phyloP scores from a whole-genome alignment of 1,140 invertebrate species.

The Lamellibrachia luymesi region DNA sequence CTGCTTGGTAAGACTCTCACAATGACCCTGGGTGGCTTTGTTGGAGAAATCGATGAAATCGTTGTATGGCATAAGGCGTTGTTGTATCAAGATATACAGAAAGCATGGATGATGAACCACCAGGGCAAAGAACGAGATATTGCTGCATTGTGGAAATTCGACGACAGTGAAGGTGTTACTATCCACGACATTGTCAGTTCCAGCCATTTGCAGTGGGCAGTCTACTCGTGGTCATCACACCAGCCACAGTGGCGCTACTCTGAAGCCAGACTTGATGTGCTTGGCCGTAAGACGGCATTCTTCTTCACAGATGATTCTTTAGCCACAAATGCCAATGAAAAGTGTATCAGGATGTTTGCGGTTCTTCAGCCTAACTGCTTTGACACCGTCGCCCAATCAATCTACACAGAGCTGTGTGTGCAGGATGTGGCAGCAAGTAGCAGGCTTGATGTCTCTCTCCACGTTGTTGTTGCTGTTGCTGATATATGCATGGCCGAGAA shows the following conservation, averaged over 20 bases:
- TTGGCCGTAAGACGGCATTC: slow-evolving; percentile 12
- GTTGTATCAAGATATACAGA: slow-evolving; percentile 22
- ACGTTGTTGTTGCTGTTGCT: background rate
- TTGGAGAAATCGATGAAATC: slow-evolving; percentile 37
- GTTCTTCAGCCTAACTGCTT: slow-evolving; percentile 16
- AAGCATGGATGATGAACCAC: slow-evolving; percentile 32
- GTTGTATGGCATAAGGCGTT: slow-evolving; percentile 32
- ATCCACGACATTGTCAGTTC: slow-evolving; percentile 25
- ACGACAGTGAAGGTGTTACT: slow-evolving; percentile 32
- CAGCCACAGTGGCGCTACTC: slow-evolving; percentile 27
- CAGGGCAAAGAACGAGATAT: slow-evolving; percentile 19
- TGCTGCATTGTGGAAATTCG: slow-evolving; percentile 33
- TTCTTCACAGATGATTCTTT: slow-evolving; percentile 17
- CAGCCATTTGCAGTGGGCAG: slow-evolving; percentile 25
- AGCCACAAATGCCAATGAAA: slow-evolving; percentile 19
- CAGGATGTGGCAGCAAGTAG: slow-evolving; percentile 32
- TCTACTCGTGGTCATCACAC: slow-evolving; percentile 9
- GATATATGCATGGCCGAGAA: background rate
- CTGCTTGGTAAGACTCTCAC: slow-evolving; percentile 33
- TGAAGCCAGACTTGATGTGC: slow-evolving; percentile 20
- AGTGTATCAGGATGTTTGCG: slow-evolving; percentile 20
- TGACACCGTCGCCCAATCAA: slow-evolving; percentile 14
- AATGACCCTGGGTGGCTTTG: slow-evolving; percentile 30
- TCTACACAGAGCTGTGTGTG: slow-evolving; percentile 31
- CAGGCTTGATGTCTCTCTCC: slow-evolving; percentile 12